phyloP scores from a whole-genome alignment of 2,888 invertebrate species.

The Gastrophysa polygoni region DNA sequence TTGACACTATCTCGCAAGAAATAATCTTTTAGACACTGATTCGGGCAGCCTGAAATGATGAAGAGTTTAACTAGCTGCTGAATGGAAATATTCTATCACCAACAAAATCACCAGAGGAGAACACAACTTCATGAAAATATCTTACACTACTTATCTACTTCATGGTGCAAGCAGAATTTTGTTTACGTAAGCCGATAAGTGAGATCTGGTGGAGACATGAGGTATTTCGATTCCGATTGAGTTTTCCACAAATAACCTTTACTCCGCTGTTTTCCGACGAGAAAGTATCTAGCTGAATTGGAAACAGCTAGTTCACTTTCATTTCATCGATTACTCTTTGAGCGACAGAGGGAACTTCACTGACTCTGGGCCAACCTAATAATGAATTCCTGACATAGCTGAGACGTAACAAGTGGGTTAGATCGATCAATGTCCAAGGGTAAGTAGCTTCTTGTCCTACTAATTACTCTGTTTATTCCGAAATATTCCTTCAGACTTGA shows the following conservation, averaged over 20 bases:
- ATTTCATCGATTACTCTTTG: conserved; percentile 25
- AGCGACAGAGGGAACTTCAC: conserved; percentile 27
- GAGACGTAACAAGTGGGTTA: conserved; percentile 1
- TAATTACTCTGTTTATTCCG: neutral
- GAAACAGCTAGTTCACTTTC: neutral
- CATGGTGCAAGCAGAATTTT: neutral
- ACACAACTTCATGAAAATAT: neutral
- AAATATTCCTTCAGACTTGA: neutral
- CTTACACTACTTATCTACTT: neutral
- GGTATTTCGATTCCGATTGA: conserved; percentile 9
- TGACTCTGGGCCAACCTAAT: conserved; percentile 2
- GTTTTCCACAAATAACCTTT: conserved; percentile 1
- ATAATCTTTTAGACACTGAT: too few relatives aligned
- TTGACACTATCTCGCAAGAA: too few relatives aligned
- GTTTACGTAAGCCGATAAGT: conserved; percentile 2
- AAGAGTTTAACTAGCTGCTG: too few relatives aligned
- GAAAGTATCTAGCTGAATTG: conserved; percentile 8
- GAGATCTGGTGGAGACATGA: neutral
- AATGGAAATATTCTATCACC: neutral
- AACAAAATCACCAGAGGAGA: neutral
- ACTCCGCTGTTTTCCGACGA: neutral
- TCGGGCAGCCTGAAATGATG: too few relatives aligned
- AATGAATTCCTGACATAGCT: conserved; percentile 6
- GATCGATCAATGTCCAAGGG: neutral
- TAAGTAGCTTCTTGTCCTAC: neutral